Conservation (phyloP, 2,113 vertebrate species). For the Scomber colias region DNA sequence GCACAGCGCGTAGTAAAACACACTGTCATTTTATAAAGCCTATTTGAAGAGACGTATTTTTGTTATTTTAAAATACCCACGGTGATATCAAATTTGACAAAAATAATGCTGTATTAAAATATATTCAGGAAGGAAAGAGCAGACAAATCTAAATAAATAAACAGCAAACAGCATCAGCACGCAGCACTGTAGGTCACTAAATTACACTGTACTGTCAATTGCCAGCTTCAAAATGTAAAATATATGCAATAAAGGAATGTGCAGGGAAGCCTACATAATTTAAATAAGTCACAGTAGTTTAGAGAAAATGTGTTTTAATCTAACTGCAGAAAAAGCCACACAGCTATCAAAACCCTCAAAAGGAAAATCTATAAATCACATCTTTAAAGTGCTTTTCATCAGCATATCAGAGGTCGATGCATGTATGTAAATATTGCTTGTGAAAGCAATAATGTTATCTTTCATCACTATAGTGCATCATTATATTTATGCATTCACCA, state of each 20-base stretch:
- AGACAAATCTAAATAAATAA: slow-evolving; percentile 66
- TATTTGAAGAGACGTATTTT: slow-evolving; percentile 76
- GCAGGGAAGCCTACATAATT: slow-evolving; percentile 38
- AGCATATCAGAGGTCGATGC: slow-evolving; percentile 76
- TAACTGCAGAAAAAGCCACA: slow-evolving; percentile 62
- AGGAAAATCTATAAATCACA: slow-evolving; percentile 81
- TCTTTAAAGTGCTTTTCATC: slow-evolving; percentile 81
- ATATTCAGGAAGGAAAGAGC: slow-evolving; percentile 51
- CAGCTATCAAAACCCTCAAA: slow-evolving; percentile 55
- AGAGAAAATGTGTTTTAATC: slow-evolving; percentile 76
- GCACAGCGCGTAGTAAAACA: slow-evolving; percentile 63
- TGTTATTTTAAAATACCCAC: slow-evolving; percentile 72
- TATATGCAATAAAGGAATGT: slow-evolving; percentile 70
- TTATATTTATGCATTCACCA: slow-evolving; percentile 61
- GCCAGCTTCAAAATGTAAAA: slow-evolving; percentile 68
- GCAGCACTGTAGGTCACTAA: slow-evolving; percentile 56
- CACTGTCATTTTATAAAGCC: slow-evolving; percentile 72
- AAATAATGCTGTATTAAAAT: slow-evolving; percentile 71
- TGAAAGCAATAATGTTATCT: slow-evolving; percentile 79
- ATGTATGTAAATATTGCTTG: slow-evolving; percentile 82
- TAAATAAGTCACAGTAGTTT: slow-evolving; percentile 77
- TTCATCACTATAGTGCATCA: slow-evolving; percentile 74
- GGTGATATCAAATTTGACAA: slow-evolving; percentile 63
- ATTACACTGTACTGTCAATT: slow-evolving; percentile 66
- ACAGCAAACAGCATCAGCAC: slow-evolving; percentile 61